Percentiles rank a stretch among this genome's conserved stretches.
Evolutionary conservation across 2,888 invertebrate genomes (phyloP).

Genomic region (Sarcophaga variegata): DNA sequence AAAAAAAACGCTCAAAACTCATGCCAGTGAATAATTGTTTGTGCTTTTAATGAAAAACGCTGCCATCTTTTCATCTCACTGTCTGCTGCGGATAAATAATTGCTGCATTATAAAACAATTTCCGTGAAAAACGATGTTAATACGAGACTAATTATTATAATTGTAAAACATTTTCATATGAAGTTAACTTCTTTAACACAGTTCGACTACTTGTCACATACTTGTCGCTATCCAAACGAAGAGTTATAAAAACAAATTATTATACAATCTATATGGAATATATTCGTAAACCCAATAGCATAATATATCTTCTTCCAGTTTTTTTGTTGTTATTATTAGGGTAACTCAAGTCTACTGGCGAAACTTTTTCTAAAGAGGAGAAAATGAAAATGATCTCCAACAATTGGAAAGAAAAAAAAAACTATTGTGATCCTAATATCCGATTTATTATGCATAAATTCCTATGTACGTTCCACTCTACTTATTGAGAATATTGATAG

Average conservation of each 20-base stretch:
- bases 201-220: background rate
- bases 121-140: constrained; percentile 15
- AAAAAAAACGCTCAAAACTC: background rate
- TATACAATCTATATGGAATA: background rate
- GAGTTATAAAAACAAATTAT: background rate
- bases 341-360: no score
- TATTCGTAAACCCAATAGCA: background rate
- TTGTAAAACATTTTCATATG: constrained; percentile 19
- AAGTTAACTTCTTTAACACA: background rate
- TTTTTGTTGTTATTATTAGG: no score
- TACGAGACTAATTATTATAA: constrained; percentile 39
- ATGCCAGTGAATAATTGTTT: constrained; percentile 4
- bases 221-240: background rate
- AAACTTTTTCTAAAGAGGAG: no score
- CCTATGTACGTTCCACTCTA: no score
- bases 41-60: background rate
- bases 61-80: background rate
- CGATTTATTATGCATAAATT: no score
- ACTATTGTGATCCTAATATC: no score
- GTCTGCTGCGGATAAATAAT: constrained; percentile 20
- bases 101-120: constrained; percentile 19
- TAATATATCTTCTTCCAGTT: no score
- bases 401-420: no score
- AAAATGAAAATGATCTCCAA: no score
- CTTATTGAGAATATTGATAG: no score